Conservation (phyloP, 1,140 invertebrate genomes). For the Temnothorax curvispinosus region DNA sequence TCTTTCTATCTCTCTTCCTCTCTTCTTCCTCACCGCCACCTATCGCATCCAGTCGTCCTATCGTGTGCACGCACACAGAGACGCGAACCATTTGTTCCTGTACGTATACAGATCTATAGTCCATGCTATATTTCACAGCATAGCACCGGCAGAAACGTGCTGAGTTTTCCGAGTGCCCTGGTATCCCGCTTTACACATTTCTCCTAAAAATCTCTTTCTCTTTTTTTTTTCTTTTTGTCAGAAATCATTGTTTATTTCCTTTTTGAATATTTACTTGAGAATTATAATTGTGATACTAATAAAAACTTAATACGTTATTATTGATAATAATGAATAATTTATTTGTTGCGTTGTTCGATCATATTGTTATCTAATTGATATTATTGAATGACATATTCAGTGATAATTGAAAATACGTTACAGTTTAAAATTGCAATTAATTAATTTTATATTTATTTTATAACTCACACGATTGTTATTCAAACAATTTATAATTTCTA, state of each 20-base stretch:
- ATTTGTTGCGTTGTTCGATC: not conserved
- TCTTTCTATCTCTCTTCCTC: not conserved
- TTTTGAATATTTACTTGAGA: not conserved
- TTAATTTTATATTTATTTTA: not conserved
- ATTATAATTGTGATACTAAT: not conserved
- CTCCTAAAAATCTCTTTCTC: not conserved
- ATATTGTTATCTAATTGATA: not conserved
- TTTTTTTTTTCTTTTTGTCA: not conserved
- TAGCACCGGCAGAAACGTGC: constrained; percentile 59
- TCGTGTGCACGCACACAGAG: constrained; percentile 8
- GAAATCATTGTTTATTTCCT: not conserved
- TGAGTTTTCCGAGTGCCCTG: not conserved
- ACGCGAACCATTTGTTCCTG: not conserved
- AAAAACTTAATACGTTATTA: not conserved
- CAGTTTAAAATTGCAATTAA: not conserved
- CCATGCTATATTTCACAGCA: constrained; percentile 66
- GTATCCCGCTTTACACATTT: not conserved
- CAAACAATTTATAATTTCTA: not conserved
- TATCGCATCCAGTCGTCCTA: not conserved
- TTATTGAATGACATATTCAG: not conserved
- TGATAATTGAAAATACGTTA: not conserved
- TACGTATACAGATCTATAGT: constrained; percentile 66
- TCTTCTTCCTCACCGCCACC: not conserved
- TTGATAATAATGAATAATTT: not conserved
- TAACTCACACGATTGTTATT: not conserved